Conservation (phyloP, 92 coral and sea anemone species). For the Phenganax subtilis region DNA sequence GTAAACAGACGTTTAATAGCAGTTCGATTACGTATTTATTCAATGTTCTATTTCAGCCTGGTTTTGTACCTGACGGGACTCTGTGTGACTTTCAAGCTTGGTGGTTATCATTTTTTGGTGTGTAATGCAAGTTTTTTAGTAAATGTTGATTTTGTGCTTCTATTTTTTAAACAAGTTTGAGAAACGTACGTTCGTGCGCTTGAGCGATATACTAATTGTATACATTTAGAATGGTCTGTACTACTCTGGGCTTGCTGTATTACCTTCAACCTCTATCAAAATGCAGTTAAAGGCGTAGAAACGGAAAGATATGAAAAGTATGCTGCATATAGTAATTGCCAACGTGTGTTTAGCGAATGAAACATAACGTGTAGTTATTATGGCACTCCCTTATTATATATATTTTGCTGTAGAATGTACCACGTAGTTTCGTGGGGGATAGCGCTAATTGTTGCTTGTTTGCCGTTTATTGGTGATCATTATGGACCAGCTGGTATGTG, state of each 20-base stretch:
- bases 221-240: slow-evolving; percentile 62
- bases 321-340: slow-evolving; percentile 28
- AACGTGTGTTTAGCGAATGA: not conserved
- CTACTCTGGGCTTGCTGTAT: slow-evolving; percentile 91
- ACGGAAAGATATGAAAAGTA: slow-evolving; percentile 91
- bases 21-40: not conserved
- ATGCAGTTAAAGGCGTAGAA: slow-evolving; percentile 70
- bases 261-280: slow-evolving; percentile 89
- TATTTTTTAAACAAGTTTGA: not conserved
- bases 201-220: not conserved
- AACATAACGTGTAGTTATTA: too few relatives aligned
- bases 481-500: slow-evolving; percentile 99
- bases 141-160: not conserved
- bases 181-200: not conserved
- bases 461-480: slow-evolving; percentile 74
- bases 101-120: slow-evolving; percentile 88
- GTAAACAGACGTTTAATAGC: not conserved
- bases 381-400: not conserved
- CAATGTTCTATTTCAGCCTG: slow-evolving; percentile 50
- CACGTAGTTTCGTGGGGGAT: slow-evolving; percentile 91
- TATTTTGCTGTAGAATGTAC: slow-evolving; percentile 55
- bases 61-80: slow-evolving; percentile 43
- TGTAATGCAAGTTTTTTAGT: slow-evolving; percentile 4
- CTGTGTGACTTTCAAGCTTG: slow-evolving; percentile 85
- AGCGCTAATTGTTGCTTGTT: slow-evolving; percentile 63